Conservation (phyloP, 1,140 invertebrate genomes). For the Mamestra configurata region DNA sequence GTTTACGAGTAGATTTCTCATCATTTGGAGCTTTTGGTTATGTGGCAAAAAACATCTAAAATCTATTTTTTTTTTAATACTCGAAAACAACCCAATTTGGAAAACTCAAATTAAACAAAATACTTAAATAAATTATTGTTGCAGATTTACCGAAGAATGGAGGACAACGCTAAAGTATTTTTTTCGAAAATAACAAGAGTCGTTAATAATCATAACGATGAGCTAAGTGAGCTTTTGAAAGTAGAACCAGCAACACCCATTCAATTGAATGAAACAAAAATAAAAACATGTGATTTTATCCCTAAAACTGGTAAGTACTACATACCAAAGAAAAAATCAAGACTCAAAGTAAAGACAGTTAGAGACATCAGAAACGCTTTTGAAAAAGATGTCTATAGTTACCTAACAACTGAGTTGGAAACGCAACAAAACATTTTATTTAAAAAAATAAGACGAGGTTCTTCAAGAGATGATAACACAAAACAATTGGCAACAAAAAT, state of each 20-base stretch:
- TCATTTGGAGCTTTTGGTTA: too few relatives aligned
- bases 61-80: too few relatives aligned
- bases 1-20: too few relatives aligned
- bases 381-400: slow-evolving; percentile 73
- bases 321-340: slow-evolving; percentile 75
- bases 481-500: slow-evolving; percentile 72
- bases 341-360: slow-evolving; percentile 79
- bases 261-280: slow-evolving; percentile 32
- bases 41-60: too few relatives aligned
- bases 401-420: slow-evolving; percentile 72
- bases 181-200: slow-evolving; percentile 69
- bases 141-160: slow-evolving; percentile 65
- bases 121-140: slow-evolving; percentile 54
- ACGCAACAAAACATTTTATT: slow-evolving; percentile 75
- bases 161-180: slow-evolving; percentile 71
- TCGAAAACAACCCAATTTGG: too few relatives aligned
- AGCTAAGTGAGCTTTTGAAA: slow-evolving; percentile 73
- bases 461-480: slow-evolving; percentile 70
- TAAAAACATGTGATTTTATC: slow-evolving; percentile 66
- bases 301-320: slow-evolving; percentile 76
- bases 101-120: too few relatives aligned
- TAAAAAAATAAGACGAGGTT: slow-evolving; percentile 76
- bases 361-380: slow-evolving; percentile 72
- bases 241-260: slow-evolving; percentile 68
- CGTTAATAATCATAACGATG: slow-evolving; percentile 63